These are phyloP conservation scores for Fukomys damarensis DNA, from an alignment of 2,113 vertebrate species.

Conservation along the genomic window DNA sequence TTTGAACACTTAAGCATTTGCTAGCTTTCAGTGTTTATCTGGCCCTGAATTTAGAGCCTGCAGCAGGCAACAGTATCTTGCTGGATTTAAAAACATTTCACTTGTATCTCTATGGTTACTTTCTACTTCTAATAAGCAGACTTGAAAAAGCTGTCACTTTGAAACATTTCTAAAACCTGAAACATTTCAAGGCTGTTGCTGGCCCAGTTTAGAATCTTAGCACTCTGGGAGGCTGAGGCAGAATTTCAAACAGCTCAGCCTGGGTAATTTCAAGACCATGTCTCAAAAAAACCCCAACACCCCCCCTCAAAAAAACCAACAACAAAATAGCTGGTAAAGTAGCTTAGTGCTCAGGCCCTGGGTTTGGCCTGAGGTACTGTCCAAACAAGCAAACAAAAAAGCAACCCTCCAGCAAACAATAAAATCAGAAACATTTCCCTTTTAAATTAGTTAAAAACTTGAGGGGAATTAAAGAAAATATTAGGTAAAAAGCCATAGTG, in stretches of 20 bases:
- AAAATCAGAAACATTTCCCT: background rate
- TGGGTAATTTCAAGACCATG: background rate
- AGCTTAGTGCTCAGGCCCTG: background rate
- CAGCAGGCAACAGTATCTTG: background rate
- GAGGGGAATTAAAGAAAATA: slow-evolving; percentile 13
- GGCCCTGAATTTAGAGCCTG: background rate
- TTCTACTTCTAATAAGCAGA: background rate
- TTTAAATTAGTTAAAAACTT: background rate
- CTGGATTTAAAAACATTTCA: slow-evolving; percentile 2
- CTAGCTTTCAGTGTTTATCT: background rate
- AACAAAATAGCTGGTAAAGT: background rate
- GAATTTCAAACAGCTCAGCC: background rate
- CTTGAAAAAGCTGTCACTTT: slow-evolving; percentile 15
- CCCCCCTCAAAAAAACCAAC: too few relatives aligned
- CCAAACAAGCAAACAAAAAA: background rate
- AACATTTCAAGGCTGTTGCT: background rate
- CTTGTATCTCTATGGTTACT: background rate
- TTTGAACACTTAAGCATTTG: background rate
- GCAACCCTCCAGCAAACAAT: background rate
- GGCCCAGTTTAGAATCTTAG: background rate
- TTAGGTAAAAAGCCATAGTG: background rate
- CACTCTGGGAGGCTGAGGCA: background rate
- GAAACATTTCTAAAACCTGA: background rate
- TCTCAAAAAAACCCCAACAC: too few relatives aligned
- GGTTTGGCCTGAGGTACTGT: background rate